Base-by-base conservation (phyloP, 2,113 vertebrate genomes). In the Bufo gargarizans region DNA sequence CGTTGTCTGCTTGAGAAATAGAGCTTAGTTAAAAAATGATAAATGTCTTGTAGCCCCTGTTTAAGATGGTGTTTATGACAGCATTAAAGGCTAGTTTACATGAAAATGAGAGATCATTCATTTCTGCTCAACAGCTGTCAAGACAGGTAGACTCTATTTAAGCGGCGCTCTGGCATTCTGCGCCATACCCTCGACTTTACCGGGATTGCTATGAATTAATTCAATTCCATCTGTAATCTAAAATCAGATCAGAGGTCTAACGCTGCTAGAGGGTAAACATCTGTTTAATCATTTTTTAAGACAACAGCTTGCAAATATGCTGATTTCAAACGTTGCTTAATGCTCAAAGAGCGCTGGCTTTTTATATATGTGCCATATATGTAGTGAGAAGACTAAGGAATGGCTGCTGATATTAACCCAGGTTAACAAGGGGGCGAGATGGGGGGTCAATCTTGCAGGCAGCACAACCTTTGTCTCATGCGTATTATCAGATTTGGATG, bases 181-280 rank as follows among this genome's bases (percentile, higher is more conserved):
- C 88, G 88, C 91, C 91, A 91, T 88, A 92, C 86, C 89, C 91
- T 92, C 91, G 91, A 93, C 91, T 93, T 94, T 93, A 93, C 85
- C 91, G 90, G 86, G 90, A 93, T 90, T 90, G 91, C 89, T 89
- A 90, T 85, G 89, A 94, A 93, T 92, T 93, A 91, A 93, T 91
- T 94, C 91, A 93, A 93, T 93, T 95, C 91, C 90, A 92, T 92
- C 92, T 93, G 91, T 92, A 94, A 94, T 91, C 92, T 93, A 92
- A 94, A 93, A 92, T 92, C 92, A 93, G 92, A 93, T 94, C 93
- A 93, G 92, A 93, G 94, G 93, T 93, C 93, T 94, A 92, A 92
- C 82, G 89, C 90, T 93, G 93, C 92, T 93, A 88, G 89, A 91
- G 93, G 93, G 92, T 90, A 91, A 91, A 94, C 92, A 94, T 94